Evolutionary conservation across 2,888 invertebrate species (phyloP), one percentile per base, ranked within the genome.

Genomic region (Tethea ocularis): DNA sequence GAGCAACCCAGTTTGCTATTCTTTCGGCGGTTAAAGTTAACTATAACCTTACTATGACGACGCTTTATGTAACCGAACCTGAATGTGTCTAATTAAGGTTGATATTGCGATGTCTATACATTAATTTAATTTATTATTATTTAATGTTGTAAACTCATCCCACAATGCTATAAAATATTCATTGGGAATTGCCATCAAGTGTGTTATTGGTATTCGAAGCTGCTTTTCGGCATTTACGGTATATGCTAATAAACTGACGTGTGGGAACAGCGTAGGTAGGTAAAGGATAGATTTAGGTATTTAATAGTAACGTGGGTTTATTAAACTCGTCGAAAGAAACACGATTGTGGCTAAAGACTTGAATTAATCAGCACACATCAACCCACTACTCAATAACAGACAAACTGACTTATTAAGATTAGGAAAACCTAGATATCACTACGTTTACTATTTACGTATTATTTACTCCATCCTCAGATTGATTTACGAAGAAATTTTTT

Each of bases 181-280:
- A 74, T 63, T 65, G 64, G 63, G 56, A 62, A 33, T 17, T 52
- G 55, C 33, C 36, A 52, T 51, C 56, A 15, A 11, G n/a, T 52
- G 15, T 15, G 20, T 52, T 62, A 26, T 0, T 11, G 7, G 13
- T 41, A 46, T 46, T 46, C 10, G n/a, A 46, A 10, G 0, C 46
- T 58, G 46, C 33, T 57, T 62, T 20, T 46, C 17, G 46, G 17
- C 61, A 51, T 69, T 70, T 63, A 58, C 33, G 58, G 62, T 56
- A 69, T 62, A 65, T 63, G 46, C 46, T 46, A 46, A 46, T 46
- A 20, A 46, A 20, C 1, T 15, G 33, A 17, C 65, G 72, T 72
- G 82, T 78, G 75, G 80, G 79, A 68, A 70, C 57, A 36, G 63
- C 68, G 82, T 78, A 71, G 73, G 73, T 69, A 23, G 57, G 20